Base-by-base conservation (phyloP, 2,888 invertebrate species). In the Apamea anceps region DNA sequence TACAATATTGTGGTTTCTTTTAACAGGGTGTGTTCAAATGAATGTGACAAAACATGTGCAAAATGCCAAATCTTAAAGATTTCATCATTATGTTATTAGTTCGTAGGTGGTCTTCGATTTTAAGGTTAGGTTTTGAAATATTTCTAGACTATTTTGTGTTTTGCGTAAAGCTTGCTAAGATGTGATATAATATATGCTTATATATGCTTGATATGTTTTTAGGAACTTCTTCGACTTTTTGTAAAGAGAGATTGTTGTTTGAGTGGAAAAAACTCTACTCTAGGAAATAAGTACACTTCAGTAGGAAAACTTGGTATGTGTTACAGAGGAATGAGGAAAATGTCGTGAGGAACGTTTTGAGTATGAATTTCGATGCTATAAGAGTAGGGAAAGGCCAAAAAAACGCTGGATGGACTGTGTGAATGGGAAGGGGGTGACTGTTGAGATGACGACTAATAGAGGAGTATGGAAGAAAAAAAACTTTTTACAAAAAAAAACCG, bases 1-100 rank as follows among this genome's bases (percentile, higher is more conserved):
- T 48, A 54, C 74, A 76, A 70, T 84, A 48, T 73, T 66, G 80
- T 76, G 68, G 37, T 57, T 51, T 63, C 25, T 25, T 65, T 51
- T 42, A 15, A 28, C 2, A 57, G 15, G n/a, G n/a, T 73, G 51
- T 57, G 68, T 60, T 6, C 18, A 7, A 60, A 77, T 48, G n/a
- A 37, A 45, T 73, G n/a, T 62, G 80, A 60, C 18, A 66, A 71
- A 75, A 60, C 28, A 18, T 37, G 13, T 8, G 37, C 15, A 18
- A 54, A 54, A 70, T 70, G 45, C 6, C n/a, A 45, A 21, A 63
- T 10, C n/a, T 28, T 60, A 45, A 32, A 60, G 51, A n/a, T 60
- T 54, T 62, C n/a, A 62, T 3, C 0, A 15, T 80, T 48, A 5
- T 48, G 6, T 72, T 67, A 32, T 5, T 45, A n/a, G 60, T 37